Evolutionary conservation across 1,140 invertebrate species (phyloP).

Genomic region (Halesus radiatus): DNA sequence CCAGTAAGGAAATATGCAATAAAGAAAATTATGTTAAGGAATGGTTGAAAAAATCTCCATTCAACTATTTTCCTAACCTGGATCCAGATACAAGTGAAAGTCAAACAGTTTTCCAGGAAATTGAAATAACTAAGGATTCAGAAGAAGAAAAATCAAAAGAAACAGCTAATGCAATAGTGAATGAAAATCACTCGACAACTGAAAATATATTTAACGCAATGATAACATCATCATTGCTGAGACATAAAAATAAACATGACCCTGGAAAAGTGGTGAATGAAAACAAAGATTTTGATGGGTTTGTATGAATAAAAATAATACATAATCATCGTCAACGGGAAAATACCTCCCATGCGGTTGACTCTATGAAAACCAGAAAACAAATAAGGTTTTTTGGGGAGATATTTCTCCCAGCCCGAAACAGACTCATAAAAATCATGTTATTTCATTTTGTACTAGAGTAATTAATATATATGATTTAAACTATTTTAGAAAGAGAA

Average conservation of each 20-base stretch:
- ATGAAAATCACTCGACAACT: background rate
- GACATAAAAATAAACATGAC: background rate
- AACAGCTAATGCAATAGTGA: too few relatives aligned
- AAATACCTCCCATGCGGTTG: too few relatives aligned
- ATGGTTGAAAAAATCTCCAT: slow-evolving; percentile 25
- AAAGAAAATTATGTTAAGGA: slow-evolving; percentile 15
- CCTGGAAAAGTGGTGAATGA: background rate
- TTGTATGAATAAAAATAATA: too few relatives aligned
- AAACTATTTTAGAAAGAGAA: too few relatives aligned
- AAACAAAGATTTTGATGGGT: background rate
- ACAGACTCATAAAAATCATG: too few relatives aligned
- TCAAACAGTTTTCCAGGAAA: background rate
- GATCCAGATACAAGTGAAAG: slow-evolving; percentile 1
- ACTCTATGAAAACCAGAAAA: too few relatives aligned
- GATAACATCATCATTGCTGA: background rate
- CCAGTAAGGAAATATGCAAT: background rate
- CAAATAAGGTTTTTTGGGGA: too few relatives aligned
- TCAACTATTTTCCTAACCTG: background rate
- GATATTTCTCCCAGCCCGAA: too few relatives aligned
- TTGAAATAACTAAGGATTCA: background rate
- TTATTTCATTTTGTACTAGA: too few relatives aligned
- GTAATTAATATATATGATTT: too few relatives aligned
- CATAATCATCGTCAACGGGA: too few relatives aligned
- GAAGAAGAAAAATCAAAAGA: background rate
- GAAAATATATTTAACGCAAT: background rate